Conservation (phyloP, 2,797 vertebrate species). For the Cryptoblepharus egeriae region DNA sequence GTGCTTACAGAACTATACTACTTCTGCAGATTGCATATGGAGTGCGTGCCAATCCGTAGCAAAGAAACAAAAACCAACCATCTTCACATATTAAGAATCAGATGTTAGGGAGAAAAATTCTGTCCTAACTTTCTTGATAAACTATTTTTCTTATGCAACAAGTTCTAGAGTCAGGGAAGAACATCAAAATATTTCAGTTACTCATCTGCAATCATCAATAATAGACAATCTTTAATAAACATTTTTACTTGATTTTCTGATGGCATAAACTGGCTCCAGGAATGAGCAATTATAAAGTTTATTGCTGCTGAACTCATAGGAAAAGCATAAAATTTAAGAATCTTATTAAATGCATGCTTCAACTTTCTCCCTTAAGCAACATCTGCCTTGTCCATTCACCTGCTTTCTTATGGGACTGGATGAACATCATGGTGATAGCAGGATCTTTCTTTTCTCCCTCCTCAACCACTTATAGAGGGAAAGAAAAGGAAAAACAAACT, state of each 20-base stretch:
- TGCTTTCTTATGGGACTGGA: slow-evolving; percentile 9
- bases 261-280: not conserved
- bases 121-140: not conserved
- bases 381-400: too few species aligned
- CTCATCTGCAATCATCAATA: too few species aligned
- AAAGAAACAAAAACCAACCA: not conserved
- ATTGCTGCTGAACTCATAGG: slow-evolving; percentile 9
- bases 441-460: too few species aligned
- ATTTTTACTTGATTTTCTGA: not conserved
- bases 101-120: not conserved
- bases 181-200: not conserved
- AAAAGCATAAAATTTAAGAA: slow-evolving; percentile 41
- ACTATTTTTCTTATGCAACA: not conserved
- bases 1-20: not conserved
- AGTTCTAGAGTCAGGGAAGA: not conserved
- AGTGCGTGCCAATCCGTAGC: too few species aligned
- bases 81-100: not conserved
- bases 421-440: too few species aligned
- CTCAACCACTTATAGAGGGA: too few species aligned
- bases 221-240: not conserved
- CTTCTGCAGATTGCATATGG: not conserved
- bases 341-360: slow-evolving; percentile 43
- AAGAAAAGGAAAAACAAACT: too few species aligned
- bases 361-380: slow-evolving; percentile 51
- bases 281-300: slow-evolving; percentile 2